Evolutionary conservation across 2,797 vertebrate species (phyloP).

Genomic region (Centropyge bicolor): DNA sequence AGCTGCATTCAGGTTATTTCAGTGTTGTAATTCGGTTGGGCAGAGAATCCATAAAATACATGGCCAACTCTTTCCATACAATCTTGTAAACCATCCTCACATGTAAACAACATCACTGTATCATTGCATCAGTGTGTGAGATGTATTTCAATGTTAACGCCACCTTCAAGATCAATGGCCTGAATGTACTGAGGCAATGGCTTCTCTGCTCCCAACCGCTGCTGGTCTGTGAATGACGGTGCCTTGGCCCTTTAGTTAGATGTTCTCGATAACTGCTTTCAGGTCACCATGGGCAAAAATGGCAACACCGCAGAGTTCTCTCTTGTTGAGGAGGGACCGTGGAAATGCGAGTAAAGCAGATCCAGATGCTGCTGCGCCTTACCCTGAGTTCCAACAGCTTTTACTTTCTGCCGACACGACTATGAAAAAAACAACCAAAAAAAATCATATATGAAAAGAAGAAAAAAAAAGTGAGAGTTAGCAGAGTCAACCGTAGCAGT

Average conservation of each 20-base stretch:
- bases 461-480: conserved; percentile 15
- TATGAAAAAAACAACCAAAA: conserved; percentile 8
- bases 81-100: conserved; percentile 24
- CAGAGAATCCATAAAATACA: conserved; percentile 87
- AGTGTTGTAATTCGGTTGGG: conserved; percentile 82
- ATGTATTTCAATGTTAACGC: conserved; percentile 32
- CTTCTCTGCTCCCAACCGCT: conserved; percentile 81
- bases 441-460: conserved; percentile 11
- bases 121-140: conserved; percentile 28
- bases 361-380: conserved; percentile 86
- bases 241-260: conserved; percentile 87
- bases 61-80: conserved; percentile 70
- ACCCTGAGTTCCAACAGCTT: conserved; percentile 84
- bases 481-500: conserved; percentile 24
- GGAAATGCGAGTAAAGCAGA: conserved; percentile 93
- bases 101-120: conserved; percentile 38
- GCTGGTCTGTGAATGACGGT: conserved; percentile 72
- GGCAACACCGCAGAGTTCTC: conserved; percentile 93
- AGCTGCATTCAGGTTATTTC: conserved; percentile 53
- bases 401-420: conserved; percentile 67
- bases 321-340: conserved; percentile 94
- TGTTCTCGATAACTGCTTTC: conserved; percentile 94
- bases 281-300: conserved; percentile 96
- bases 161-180: conserved; percentile 41
- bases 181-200: conserved; percentile 63